phyloP scores from a whole-genome alignment of 2,888 invertebrate genomes.

The Mythimna impura region DNA sequence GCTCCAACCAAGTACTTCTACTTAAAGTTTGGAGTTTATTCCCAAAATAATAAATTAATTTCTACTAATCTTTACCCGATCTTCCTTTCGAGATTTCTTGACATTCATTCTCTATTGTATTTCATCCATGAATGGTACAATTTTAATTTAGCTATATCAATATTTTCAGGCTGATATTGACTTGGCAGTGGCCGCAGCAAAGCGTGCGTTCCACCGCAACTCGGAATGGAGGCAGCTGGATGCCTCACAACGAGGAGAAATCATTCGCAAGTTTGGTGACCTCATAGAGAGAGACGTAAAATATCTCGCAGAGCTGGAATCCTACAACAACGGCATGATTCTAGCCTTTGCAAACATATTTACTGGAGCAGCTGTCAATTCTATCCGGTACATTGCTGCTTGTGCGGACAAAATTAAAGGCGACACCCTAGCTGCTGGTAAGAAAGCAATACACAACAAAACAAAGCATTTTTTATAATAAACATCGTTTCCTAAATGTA shows the following conservation, averaged over 20 bases:
- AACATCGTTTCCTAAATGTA: background rate
- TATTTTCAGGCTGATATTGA: slow-evolving; percentile 92
- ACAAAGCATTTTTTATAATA: background rate
- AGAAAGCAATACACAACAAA: slow-evolving; percentile 25
- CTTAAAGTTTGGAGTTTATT: too few species aligned
- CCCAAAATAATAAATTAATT: too few species aligned
- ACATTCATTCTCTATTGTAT: too few species aligned
- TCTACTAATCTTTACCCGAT: too few species aligned
- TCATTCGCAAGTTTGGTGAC: slow-evolving; percentile 92
- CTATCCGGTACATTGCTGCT: slow-evolving; percentile 94
- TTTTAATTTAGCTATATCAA: background rate
- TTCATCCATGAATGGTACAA: background rate
- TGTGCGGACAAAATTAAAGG: slow-evolving; percentile 97
- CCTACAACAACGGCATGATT: slow-evolving; percentile 97
- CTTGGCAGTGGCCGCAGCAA: slow-evolving; percentile 94
- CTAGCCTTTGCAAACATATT: slow-evolving; percentile 90
- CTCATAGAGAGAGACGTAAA: slow-evolving; percentile 95
- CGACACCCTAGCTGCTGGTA: slow-evolving; percentile 91
- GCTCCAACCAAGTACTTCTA: too few species aligned
- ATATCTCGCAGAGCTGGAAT: slow-evolving; percentile 97
- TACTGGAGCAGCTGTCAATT: slow-evolving; percentile 86
- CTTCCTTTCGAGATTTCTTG: too few species aligned
- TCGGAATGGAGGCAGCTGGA: slow-evolving; percentile 95
- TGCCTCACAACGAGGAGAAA: slow-evolving; percentile 93
- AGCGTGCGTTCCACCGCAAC: slow-evolving; percentile 90